Percentiles rank a stretch among this genome's conserved stretches.
Conservation (phyloP, 1,140 invertebrate species). For the Hyphantria cunea region DNA sequence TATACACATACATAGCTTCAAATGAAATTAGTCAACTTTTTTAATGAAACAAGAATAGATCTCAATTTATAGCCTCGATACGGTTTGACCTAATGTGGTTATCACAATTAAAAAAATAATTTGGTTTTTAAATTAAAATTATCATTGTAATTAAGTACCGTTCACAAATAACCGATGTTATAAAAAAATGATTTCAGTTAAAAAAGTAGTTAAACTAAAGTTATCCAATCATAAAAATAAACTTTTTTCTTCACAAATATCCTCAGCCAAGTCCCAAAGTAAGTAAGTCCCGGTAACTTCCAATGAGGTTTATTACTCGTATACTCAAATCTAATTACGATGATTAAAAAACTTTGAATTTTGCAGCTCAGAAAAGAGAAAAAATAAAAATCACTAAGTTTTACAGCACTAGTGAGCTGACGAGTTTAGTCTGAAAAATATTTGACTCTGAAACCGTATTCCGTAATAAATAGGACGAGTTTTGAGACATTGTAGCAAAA, state of each 20-base stretch:
- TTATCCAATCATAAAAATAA: neutral
- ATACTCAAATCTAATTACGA: neutral
- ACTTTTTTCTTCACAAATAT: neutral
- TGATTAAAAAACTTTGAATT: slow-evolving; percentile 9
- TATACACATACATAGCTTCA: no score
- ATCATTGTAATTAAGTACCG: no score
- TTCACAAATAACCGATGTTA: no score
- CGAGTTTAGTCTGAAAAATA: neutral
- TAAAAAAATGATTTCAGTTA: no score
- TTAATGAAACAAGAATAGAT: no score
- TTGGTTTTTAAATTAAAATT: no score
- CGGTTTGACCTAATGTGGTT: no score
- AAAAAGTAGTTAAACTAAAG: no score
- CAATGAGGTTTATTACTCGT: neutral
- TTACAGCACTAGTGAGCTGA: neutral
- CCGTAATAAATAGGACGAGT: neutral
- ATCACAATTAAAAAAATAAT: no score
- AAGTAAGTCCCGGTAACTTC: neutral
- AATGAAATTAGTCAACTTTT: no score
- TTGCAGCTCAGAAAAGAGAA: neutral
- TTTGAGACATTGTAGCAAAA: neutral
- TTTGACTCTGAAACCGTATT: slow-evolving; percentile 1
- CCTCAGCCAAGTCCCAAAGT: neutral
- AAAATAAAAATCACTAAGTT: neutral
- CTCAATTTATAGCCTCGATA: no score